Conservation (phyloP, 2,797 vertebrate species). For the Microchirus variegatus region DNA sequence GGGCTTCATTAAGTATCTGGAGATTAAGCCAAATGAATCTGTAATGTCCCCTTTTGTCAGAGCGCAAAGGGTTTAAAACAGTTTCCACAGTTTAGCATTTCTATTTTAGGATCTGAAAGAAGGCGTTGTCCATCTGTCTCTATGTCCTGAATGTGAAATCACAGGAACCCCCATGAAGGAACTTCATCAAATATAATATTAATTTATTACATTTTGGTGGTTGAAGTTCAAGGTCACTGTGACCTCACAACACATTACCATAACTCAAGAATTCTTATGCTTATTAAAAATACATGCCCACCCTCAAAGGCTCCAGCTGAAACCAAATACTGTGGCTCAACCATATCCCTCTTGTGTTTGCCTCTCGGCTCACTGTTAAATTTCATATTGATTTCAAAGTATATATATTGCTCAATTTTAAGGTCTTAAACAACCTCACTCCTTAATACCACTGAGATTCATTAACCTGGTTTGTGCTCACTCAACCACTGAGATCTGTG, state of each 20-base stretch:
- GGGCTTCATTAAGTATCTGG: slow-evolving; percentile 33
- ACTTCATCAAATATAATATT: not conserved
- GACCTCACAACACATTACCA: not conserved
- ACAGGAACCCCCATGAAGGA: not conserved
- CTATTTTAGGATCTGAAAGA: slow-evolving; percentile 7
- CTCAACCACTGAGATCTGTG: not conserved
- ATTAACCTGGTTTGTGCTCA: not conserved
- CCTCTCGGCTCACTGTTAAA: not conserved
- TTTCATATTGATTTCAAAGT: not conserved
- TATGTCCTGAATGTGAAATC: not conserved
- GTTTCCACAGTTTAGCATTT: slow-evolving; percentile 24
- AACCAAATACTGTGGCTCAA: not conserved
- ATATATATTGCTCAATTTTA: not conserved
- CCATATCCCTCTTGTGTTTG: not conserved
- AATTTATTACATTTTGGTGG: not conserved
- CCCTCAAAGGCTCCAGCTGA: too few species aligned
- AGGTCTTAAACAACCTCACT: not conserved
- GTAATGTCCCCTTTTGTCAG: slow-evolving; percentile 45
- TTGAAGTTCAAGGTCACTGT: not conserved
- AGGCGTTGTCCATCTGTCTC: not conserved
- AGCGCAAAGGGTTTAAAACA: slow-evolving; percentile 21
- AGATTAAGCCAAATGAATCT: slow-evolving; percentile 56
- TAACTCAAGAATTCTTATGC: not conserved
- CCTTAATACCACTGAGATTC: not conserved
- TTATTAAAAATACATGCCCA: not conserved